Evolutionary conservation across 1,140 invertebrate species (phyloP), one percentile per base, ranked within the genome.

Genomic region (Bombus confusus): DNA sequence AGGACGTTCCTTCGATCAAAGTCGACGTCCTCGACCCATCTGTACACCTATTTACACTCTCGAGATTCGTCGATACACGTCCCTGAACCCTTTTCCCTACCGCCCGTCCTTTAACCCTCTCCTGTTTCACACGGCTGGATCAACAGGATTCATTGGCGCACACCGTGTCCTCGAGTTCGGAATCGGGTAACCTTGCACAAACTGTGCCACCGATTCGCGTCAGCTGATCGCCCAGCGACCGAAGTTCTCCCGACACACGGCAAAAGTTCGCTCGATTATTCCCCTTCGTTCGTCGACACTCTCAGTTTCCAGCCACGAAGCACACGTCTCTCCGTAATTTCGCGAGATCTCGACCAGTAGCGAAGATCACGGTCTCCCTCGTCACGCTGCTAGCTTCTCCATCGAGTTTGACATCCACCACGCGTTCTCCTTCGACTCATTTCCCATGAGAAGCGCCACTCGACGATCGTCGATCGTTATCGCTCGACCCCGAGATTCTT

Each of bases 41-140:
- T 91, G 86, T 92, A 91, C 92, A 92, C 77, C 90, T 93, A 92
- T 93, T 93, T 92, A 92, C 92, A 92, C 88, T 74, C 77, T 85
- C 59, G 66, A 77, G 43, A 84, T n/a, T 82, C 88, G 76, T 86
- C 72, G 86, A 74, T 59, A 71, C 34, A 72, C 73, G 71, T 52
- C 76, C 66, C 82, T 71, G 80, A 72, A 57, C 34, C 74, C 37
- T 78, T 62, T 39, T 37, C 52, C 43, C 52, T 77, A 28, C 41
- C 78, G 66, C 34, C 34, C 75, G 87, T 82, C 77, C 83, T 79
- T 83, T 87, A 88, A 87, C 71, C 59, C 73, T 78, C 73, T 28
- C 41, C 72, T 79, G 68, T 69, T 34, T 59, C 57, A 73, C 87
- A 78, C 87, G 75, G 59, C 18, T 71, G 59, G 62, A 83, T 89